A percentile compares a stretch with the other conserved stretches of the same genome.
These are phyloP conservation scores for Agrochola lychnidis DNA, from an alignment of 2,888 invertebrate genomes.

Conservation along the genomic window DNA sequence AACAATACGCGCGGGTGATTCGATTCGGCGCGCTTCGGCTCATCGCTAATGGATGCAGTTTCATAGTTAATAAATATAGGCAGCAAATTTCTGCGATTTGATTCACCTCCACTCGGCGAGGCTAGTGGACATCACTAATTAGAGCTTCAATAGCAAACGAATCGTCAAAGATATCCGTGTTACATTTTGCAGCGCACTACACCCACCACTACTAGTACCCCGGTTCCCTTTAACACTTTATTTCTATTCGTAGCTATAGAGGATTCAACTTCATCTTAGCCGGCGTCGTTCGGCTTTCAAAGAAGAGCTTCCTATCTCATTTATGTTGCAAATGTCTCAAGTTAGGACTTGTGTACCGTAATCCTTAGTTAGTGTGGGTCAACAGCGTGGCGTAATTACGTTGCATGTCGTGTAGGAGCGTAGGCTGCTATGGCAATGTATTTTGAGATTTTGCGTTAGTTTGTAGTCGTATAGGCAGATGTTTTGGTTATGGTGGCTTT, in stretches of 20 bases:
- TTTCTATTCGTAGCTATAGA: slow-evolving; percentile 62
- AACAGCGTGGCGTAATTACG: slow-evolving; percentile 55
- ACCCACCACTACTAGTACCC: slow-evolving; percentile 38
- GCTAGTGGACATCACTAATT: background rate
- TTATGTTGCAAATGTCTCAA: slow-evolving; percentile 65
- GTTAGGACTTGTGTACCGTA: slow-evolving; percentile 53
- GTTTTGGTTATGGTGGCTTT: background rate
- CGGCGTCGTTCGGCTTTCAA: slow-evolving; percentile 59
- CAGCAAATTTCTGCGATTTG: too few relatives aligned
- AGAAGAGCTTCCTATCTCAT: slow-evolving; percentile 64
- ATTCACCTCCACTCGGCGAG: too few relatives aligned
- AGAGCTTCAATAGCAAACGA: background rate
- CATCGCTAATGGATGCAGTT: too few relatives aligned
- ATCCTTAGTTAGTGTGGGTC: slow-evolving; percentile 59
- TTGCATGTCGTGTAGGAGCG: slow-evolving; percentile 40
- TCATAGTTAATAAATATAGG: too few relatives aligned
- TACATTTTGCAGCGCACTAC: background rate
- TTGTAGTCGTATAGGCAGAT: background rate
- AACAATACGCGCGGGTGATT: too few relatives aligned
- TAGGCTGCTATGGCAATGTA: slow-evolving; percentile 27
- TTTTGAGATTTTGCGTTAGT: slow-evolving; percentile 35
- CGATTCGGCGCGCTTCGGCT: too few relatives aligned
- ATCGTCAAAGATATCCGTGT: slow-evolving; percentile 7
- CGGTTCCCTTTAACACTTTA: slow-evolving; percentile 57
- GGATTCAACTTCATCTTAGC: slow-evolving; percentile 64